Evolutionary conservation across 2,888 invertebrate species (phyloP), one percentile per base, ranked within the genome.

Genomic region (Cephus rjabovi): DNA sequence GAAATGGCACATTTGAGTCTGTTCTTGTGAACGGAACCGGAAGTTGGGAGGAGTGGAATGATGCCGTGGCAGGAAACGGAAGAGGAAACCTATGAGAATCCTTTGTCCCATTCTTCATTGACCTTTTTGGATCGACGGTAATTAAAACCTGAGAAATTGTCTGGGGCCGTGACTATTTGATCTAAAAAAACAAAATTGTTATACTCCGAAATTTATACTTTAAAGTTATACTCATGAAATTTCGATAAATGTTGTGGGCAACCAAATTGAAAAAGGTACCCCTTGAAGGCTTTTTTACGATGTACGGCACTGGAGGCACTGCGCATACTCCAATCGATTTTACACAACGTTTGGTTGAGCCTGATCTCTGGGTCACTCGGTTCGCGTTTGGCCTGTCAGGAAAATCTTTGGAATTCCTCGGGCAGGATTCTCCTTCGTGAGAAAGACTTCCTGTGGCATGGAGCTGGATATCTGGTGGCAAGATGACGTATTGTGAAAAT

Each of bases 311-410:
- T 56, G 56, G 23, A 9, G 33, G 34, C 70, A 40, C 31, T 74
- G 84, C 89, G 89, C 89, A 83, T 79, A 82, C 83, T 75, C 84
- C 74, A 74, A 87, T 89, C 86, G 85, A 89, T 88, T 83, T 81
- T 76, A 40, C 56, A 35, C 56, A 1, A 23, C 9, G 2, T 56
- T 56, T 4, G 9, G 56, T 23, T 56, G 6, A 56, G 23, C 56
- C 2, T 9, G 56, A 56, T 23, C 23, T 56, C 56, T 56, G 74
- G 77, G 80, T 81, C 83, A 82, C 82, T 82, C 84, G 83, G 75
- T 11, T 75, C 40, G 68, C 3, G 33, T 33, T 34, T 23, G 23
- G 9, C 23, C 56, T 23, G 56, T 2, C 40, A 56, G 56, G 9
- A 56, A 56, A 23, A 23, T 56, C 56, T 9, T 56, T 56, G 56